Evolutionary conservation across 2,888 invertebrate genomes (phyloP).

Genomic region (Lasioglossum malachurum): DNA sequence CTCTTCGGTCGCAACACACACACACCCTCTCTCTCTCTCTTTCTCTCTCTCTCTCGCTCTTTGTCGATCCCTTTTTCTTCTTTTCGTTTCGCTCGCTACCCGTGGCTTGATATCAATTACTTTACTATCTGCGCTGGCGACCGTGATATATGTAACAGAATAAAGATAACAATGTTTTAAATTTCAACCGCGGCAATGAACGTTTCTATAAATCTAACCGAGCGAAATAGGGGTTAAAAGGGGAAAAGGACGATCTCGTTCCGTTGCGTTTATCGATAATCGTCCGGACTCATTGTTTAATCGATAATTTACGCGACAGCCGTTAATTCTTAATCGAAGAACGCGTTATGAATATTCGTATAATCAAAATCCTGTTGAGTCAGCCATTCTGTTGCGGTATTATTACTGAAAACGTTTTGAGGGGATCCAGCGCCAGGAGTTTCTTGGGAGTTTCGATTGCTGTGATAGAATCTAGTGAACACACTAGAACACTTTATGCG

Average conservation of each 20-base stretch:
- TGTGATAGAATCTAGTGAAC: background rate
- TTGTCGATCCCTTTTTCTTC: constrained; percentile 1
- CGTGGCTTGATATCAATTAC: constrained; percentile 56
- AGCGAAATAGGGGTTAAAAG: constrained; percentile 12
- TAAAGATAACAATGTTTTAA: constrained; percentile 56
- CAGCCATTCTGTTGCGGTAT: background rate
- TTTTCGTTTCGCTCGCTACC: background rate
- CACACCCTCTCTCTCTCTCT: background rate
- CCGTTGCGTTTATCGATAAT: constrained; percentile 53
- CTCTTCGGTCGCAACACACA: background rate
- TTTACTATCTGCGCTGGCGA: constrained; percentile 45
- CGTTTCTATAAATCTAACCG: constrained; percentile 46
- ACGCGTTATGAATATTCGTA: constrained; percentile 16
- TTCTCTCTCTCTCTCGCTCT: constrained; percentile 40
- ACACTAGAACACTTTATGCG: background rate
- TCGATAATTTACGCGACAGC: constrained; percentile 40
- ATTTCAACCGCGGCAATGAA: constrained; percentile 39
- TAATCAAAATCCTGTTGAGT: background rate
- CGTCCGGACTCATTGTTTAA: constrained; percentile 31
- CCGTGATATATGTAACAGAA: constrained; percentile 59
- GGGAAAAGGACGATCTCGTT: constrained; percentile 26
- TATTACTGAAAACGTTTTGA: background rate
- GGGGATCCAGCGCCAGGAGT: background rate
- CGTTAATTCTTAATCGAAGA: constrained; percentile 40
- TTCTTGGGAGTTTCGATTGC: background rate